Evolutionary conservation across 1,140 invertebrate genomes (phyloP).

Genomic region (Eufriesea mexicana): DNA sequence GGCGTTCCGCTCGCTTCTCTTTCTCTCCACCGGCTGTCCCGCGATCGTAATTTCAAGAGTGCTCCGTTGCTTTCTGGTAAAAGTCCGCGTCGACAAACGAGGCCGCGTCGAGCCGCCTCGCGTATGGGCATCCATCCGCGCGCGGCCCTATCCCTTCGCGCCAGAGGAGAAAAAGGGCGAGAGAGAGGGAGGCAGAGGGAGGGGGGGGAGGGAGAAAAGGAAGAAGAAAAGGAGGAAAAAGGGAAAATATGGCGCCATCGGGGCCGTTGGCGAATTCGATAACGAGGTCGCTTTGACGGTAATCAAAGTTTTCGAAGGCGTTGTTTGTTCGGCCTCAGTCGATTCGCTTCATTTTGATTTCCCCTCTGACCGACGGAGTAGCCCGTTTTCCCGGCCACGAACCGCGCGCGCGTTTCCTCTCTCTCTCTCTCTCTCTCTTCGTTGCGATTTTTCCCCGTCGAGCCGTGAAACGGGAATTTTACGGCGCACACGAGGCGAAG

Average conservation of each 20-base stretch:
- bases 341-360: slow-evolving; percentile 28
- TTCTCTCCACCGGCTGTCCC: slow-evolving; percentile 2
- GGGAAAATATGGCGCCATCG: neutral
- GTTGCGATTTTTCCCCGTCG: slow-evolving; percentile 37
- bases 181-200: too few species aligned
- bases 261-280: slow-evolving; percentile 7
- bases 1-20: neutral
- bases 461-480: slow-evolving; percentile 49
- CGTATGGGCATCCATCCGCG: neutral
- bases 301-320: slow-evolving; percentile 42
- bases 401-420: neutral
- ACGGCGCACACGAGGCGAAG: neutral
- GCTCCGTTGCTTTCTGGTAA: slow-evolving; percentile 14
- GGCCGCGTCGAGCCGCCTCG: neutral
- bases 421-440: neutral
- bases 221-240: too few species aligned
- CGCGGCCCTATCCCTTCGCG: neutral
- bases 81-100: slow-evolving; percentile 1
- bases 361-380: neutral
- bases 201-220: too few species aligned
- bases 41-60: slow-evolving; percentile 40
- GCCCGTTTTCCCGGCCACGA: neutral
- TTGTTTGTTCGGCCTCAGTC: slow-evolving; percentile 7
- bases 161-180: too few species aligned
- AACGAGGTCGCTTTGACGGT: slow-evolving; percentile 22